These are phyloP conservation scores for Chironomus tentans DNA, from an alignment of 2,888 invertebrate species.

Conservation along the genomic window DNA sequence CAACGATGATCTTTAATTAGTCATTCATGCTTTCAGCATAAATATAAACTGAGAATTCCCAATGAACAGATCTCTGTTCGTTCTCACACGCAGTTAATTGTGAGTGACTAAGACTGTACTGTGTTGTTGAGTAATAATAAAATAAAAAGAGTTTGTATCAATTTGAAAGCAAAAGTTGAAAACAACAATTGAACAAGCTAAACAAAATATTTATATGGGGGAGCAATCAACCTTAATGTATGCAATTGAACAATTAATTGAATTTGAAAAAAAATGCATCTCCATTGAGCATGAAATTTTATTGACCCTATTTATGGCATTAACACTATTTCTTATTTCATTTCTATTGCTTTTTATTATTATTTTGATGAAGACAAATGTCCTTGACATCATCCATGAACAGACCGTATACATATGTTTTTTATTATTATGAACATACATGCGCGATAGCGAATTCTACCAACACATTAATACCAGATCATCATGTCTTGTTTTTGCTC, in stretches of 20 bases:
- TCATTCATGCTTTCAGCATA: background rate
- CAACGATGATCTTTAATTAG: background rate
- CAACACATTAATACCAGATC: background rate
- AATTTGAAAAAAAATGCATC: background rate
- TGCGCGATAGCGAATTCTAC: constrained; percentile 11
- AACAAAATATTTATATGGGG: background rate
- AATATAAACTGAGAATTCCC: background rate
- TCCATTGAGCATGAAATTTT: background rate
- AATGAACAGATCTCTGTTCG: background rate
- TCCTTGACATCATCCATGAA: constrained; percentile 22
- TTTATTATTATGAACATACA: constrained; percentile 19
- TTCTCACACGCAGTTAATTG: background rate
- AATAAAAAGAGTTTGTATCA: too few species aligned
- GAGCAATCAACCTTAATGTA: background rate
- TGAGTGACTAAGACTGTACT: too few species aligned
- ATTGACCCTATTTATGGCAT: background rate
- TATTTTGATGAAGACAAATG: background rate
- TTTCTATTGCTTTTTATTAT: background rate
- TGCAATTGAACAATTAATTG: background rate
- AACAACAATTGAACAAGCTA: background rate
- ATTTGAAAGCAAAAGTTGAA: background rate
- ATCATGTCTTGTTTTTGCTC: background rate
- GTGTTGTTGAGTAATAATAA: too few species aligned
- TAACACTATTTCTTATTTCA: background rate
- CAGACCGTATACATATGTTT: constrained; percentile 11